Evolutionary conservation across 2,113 vertebrate species (phyloP).

Genomic region (Natator depressus): DNA sequence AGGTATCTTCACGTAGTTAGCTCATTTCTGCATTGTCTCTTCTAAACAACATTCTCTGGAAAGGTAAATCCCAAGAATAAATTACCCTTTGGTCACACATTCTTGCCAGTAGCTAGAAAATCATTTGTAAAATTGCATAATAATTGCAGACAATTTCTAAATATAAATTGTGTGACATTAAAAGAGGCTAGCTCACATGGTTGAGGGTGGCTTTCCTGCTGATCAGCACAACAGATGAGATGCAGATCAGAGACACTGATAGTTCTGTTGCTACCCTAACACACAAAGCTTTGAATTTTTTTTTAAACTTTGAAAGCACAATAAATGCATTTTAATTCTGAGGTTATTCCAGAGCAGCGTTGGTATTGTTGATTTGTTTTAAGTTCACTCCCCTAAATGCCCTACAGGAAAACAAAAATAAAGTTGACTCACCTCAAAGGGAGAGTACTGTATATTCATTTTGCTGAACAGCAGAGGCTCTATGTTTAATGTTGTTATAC

Average conservation of each 20-base stretch:
- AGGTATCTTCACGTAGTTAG: neutral
- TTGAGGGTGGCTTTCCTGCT: neutral
- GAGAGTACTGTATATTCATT: neutral
- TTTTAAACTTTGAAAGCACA: neutral
- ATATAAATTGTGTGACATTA: neutral
- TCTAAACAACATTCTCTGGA: neutral
- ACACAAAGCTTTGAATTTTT: neutral
- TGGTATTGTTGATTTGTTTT: neutral
- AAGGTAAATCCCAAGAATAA: neutral
- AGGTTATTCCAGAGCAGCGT: neutral
- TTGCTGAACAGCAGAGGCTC: neutral
- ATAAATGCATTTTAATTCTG: neutral
- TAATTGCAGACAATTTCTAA: neutral
- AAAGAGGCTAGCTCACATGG: neutral
- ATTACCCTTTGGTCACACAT: neutral
- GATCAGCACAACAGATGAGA: neutral
- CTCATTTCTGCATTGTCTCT: neutral
- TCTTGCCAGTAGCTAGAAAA: neutral
- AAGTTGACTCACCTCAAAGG: neutral
- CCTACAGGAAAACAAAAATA: neutral
- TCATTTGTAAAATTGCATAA: neutral
- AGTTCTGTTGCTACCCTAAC: neutral
- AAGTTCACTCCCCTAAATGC: neutral
- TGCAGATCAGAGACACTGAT: neutral
- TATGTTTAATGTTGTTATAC: neutral